A percentile compares a stretch with the other conserved stretches of the same genome.
These are phyloP conservation scores for Macrotus californicus DNA, from an alignment of 2,113 vertebrate species.

Conservation along the genomic window DNA sequence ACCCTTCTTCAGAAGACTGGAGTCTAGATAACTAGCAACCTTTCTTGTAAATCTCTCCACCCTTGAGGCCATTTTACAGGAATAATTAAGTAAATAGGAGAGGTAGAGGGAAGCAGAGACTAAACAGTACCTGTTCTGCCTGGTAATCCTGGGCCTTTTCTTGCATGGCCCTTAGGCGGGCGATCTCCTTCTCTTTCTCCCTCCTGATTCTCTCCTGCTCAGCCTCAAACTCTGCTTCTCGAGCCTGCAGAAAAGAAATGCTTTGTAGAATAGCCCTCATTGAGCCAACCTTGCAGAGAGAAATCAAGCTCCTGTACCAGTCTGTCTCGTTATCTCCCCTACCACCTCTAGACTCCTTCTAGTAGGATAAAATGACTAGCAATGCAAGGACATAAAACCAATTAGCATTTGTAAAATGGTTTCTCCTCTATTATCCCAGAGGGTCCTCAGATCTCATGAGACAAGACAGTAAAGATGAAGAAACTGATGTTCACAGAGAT, in stretches of 20 bases:
- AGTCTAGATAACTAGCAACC: too few relatives aligned
- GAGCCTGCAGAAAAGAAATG: constrained; percentile 75
- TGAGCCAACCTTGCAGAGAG: background rate
- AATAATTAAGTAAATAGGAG: background rate
- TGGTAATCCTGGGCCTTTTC: constrained; percentile 85
- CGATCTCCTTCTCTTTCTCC: constrained; percentile 88
- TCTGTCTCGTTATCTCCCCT: background rate
- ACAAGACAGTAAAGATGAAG: background rate
- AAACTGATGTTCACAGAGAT: background rate
- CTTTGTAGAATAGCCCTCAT: fast-evolving
- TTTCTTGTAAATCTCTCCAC: background rate
- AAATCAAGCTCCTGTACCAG: background rate
- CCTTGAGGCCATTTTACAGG: background rate
- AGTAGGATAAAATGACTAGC: background rate
- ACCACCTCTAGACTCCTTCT: background rate
- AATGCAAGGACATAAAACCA: background rate
- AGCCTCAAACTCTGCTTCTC: constrained; percentile 85
- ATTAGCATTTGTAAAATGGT: background rate
- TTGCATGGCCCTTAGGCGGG: constrained; percentile 84
- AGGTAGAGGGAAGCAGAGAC: background rate
- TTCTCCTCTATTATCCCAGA: background rate
- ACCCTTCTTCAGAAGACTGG: background rate
- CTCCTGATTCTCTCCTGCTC: constrained; percentile 83
- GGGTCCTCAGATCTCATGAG: background rate
- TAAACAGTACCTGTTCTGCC: constrained; percentile 84